phyloP scores from a whole-genome alignment of 1,140 invertebrate genomes.

The Anadara kagoshimensis region DNA sequence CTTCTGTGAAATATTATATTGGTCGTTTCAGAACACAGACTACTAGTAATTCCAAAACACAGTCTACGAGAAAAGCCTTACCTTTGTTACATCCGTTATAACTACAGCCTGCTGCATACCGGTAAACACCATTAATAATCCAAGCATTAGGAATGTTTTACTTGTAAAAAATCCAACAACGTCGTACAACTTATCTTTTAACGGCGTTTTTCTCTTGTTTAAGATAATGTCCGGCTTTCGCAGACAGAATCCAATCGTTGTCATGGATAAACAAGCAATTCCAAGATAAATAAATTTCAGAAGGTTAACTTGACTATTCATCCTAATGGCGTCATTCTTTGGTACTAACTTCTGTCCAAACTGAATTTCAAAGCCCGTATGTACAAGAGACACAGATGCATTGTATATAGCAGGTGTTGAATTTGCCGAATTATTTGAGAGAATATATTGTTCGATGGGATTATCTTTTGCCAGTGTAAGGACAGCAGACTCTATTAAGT shows the following conservation, averaged over 20 bases:
- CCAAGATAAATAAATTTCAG: slow-evolving; percentile 51
- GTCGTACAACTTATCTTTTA: slow-evolving; percentile 46
- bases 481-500: slow-evolving; percentile 44
- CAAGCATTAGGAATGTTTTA: slow-evolving; percentile 44
- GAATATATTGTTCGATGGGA: slow-evolving; percentile 1
- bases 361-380: not conserved
- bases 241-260: slow-evolving; percentile 49
- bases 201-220: slow-evolving; percentile 45
- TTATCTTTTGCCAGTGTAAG: slow-evolving; percentile 35
- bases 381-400: not conserved
- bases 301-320: slow-evolving; percentile 37
- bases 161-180: slow-evolving; percentile 41
- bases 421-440: not conserved
- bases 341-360: slow-evolving; percentile 19
- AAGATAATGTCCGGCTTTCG: slow-evolving; percentile 57
- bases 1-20: no score
- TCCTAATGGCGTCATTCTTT: not conserved
- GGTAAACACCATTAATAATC: slow-evolving; percentile 52
- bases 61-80: slow-evolving; percentile 19
- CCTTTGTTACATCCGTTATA: slow-evolving; percentile 56
- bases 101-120: slow-evolving; percentile 59
- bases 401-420: not conserved
- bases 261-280: slow-evolving; percentile 45
- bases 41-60: not conserved
- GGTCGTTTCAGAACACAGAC: no score